A percentile compares a stretch with the other conserved stretches of the same genome.
phyloP scores from a whole-genome alignment of 1,140 invertebrate species.

The Drosophila aff. region DNA sequence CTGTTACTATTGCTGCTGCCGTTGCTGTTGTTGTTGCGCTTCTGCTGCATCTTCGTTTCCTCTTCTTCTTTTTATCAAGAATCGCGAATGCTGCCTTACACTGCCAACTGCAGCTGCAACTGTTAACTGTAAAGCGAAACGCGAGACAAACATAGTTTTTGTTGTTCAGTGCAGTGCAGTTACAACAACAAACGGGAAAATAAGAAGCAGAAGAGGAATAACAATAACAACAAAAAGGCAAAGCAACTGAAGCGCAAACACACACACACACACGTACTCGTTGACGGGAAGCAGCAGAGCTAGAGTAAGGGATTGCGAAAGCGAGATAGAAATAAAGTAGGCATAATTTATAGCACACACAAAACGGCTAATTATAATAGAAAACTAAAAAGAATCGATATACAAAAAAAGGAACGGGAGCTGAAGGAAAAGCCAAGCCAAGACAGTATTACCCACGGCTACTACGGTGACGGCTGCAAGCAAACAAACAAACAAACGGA shows the following conservation, averaged over 20 bases:
- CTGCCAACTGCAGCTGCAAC: conserved; percentile 38
- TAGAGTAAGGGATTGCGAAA: conserved; percentile 44
- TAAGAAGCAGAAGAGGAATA: conserved; percentile 7
- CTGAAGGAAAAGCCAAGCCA: conserved; percentile 9
- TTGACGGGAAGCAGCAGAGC: conserved; percentile 17
- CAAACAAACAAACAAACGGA: conserved; percentile 7
- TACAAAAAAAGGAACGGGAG: conserved; percentile 27
- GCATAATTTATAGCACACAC: conserved; percentile 55
- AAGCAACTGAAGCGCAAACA: conserved; percentile 44
- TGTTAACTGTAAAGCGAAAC: conserved; percentile 13
- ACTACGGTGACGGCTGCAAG: background rate
- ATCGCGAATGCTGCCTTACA: conserved; percentile 10
- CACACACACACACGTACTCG: conserved; percentile 17
- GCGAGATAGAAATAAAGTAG: conserved; percentile 47
- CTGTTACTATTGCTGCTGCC: conserved; percentile 22
- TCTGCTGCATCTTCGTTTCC: conserved; percentile 37
- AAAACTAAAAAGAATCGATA: conserved; percentile 48
- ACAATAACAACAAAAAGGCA: conserved; percentile 61
- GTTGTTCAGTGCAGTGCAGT: conserved; percentile 27
- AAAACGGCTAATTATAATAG: conserved; percentile 39
- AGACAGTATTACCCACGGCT: conserved; percentile 20
- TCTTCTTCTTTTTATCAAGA: conserved; percentile 28
- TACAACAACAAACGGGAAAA: conserved; percentile 21
- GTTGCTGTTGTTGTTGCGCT: conserved; percentile 24
- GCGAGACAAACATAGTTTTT: conserved; percentile 10